These are phyloP conservation scores for Diarsia dahlii DNA, from an alignment of 2,888 invertebrate genomes.

Conservation along the genomic window DNA sequence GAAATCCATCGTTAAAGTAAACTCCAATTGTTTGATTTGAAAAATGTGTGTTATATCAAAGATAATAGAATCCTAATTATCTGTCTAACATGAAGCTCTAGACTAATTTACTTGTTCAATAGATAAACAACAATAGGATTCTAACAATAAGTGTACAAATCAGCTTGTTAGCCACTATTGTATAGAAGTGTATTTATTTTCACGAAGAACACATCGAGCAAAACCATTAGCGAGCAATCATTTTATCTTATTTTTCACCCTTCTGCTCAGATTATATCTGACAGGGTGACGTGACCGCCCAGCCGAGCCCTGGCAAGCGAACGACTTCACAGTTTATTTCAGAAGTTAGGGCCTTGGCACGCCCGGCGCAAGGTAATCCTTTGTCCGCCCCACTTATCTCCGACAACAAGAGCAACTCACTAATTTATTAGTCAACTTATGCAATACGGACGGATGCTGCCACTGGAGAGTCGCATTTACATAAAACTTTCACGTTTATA, in stretches of 20 bases:
- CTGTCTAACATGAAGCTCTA: slow-evolving; percentile 7
- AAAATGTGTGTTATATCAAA: slow-evolving; percentile 4
- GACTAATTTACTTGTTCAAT: slow-evolving; percentile 10
- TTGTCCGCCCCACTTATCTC: slow-evolving; percentile 79
- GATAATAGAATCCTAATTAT: slow-evolving; percentile 31
- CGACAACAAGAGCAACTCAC: slow-evolving; percentile 74
- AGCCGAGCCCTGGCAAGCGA: slow-evolving; percentile 57
- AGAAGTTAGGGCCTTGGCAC: slow-evolving; percentile 65
- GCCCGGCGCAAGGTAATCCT: slow-evolving; percentile 78
- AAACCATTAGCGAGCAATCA: slow-evolving; percentile 60
- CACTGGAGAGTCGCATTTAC: slow-evolving; percentile 75
- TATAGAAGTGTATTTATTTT: slow-evolving; percentile 34
- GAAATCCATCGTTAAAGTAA: slow-evolving; percentile 1
- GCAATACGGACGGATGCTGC: slow-evolving; percentile 74
- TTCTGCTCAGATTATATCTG: slow-evolving; percentile 68
- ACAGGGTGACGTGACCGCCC: slow-evolving; percentile 65
- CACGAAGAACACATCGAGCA: slow-evolving; percentile 41
- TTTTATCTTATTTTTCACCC: slow-evolving; percentile 71
- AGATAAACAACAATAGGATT: slow-evolving; percentile 35
- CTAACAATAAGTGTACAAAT: slow-evolving; percentile 43
- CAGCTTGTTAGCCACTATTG: slow-evolving; percentile 34
- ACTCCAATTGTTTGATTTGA: slow-evolving; percentile 10
- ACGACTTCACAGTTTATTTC: slow-evolving; percentile 74
- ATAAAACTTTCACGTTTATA: slow-evolving; percentile 81
- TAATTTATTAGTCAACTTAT: slow-evolving; percentile 82